Evolutionary conservation across 2,888 invertebrate genomes (phyloP).

Genomic region (Diaperis boleti): DNA sequence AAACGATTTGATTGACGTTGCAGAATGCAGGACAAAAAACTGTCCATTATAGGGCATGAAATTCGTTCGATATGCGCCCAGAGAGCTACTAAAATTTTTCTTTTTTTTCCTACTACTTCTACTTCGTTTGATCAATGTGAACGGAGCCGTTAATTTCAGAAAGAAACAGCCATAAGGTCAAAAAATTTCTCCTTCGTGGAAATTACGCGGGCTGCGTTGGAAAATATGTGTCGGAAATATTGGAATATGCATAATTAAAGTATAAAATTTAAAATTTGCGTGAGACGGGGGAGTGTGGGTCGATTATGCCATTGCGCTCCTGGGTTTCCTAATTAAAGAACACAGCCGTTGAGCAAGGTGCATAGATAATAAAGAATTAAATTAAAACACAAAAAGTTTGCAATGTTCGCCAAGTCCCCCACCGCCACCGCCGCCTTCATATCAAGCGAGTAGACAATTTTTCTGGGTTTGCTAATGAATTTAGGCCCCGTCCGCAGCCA

Average conservation of each 20-base stretch:
- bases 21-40: too few species aligned
- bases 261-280: conserved; percentile 39
- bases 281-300: conserved; percentile 32
- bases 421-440: conserved; percentile 47
- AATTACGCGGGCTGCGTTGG: too few species aligned
- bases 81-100: too few species aligned
- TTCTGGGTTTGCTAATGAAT: conserved; percentile 64
- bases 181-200: too few species aligned
- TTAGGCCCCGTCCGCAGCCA: conserved; percentile 59
- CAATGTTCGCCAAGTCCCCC: conserved; percentile 44
- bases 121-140: too few species aligned
- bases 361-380: conserved; percentile 56
- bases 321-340: conserved; percentile 46
- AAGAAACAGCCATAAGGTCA: too few species aligned
- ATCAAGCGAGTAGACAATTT: conserved; percentile 59
- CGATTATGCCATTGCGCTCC: conserved; percentile 44
- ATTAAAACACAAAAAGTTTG: conserved; percentile 54
- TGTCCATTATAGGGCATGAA: too few species aligned
- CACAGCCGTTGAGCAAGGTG: conserved; percentile 47
- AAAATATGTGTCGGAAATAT: conserved; percentile 27
- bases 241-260: conserved; percentile 43
- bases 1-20: too few species aligned
- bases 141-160: too few species aligned
- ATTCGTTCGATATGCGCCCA: too few species aligned
- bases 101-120: too few species aligned